These are phyloP conservation scores for Orthonevra nobilis DNA, from an alignment of 2,888 invertebrate species.

Conservation along the genomic window DNA sequence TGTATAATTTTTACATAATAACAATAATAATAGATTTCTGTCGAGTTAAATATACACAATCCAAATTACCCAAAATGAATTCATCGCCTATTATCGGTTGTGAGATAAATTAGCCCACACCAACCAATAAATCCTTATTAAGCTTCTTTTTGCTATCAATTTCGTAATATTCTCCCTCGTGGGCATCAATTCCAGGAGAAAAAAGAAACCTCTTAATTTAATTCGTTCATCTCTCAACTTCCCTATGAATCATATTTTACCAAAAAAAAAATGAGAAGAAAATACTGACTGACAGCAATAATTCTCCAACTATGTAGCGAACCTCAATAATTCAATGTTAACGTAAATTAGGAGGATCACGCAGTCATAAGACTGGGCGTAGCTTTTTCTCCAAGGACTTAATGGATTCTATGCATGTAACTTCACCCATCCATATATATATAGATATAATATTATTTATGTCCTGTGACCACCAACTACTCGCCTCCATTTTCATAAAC, in stretches of 20 bases:
- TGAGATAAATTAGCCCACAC: slow-evolving; percentile 9
- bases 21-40: too few species aligned
- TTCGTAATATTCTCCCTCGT: not conserved
- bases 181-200: not conserved
- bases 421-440: slow-evolving; percentile 20
- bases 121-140: slow-evolving; percentile 15
- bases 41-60: not conserved
- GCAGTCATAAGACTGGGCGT: slow-evolving; percentile 26
- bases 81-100: not conserved
- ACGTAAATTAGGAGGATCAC: slow-evolving; percentile 36
- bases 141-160: slow-evolving; percentile 30
- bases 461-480: slow-evolving; percentile 28
- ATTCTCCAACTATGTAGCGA: slow-evolving; percentile 32
- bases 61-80: not conserved
- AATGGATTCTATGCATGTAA: slow-evolving; percentile 60
- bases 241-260: not conserved
- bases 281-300: slow-evolving; percentile 34
- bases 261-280: not conserved
- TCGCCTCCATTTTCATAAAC: not conserved
- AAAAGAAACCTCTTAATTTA: slow-evolving; percentile 35
- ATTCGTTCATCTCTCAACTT: slow-evolving; percentile 16
- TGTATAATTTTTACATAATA: too few species aligned
- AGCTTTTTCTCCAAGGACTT: slow-evolving; percentile 21
- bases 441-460: slow-evolving; percentile 31
- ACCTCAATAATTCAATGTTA: slow-evolving; percentile 49